Evolutionary conservation across 2,113 vertebrate genomes (phyloP).

Genomic region (Formicarius rufipectus): DNA sequence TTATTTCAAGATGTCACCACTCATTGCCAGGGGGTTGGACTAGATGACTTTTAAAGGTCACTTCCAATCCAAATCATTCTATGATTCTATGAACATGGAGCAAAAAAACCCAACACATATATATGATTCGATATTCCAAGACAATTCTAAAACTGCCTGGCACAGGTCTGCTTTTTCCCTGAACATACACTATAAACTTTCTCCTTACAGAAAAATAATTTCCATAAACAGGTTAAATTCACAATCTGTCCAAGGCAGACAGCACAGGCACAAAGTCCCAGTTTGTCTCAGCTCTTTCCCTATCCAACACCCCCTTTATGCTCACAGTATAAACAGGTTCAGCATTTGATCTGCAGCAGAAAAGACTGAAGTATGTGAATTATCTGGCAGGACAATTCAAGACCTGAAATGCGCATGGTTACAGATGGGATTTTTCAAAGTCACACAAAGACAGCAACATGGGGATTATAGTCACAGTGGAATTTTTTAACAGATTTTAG

Average conservation of each 20-base stretch:
- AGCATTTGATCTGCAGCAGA: neutral
- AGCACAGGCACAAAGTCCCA: neutral
- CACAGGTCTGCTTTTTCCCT: neutral
- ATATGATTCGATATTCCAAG: neutral
- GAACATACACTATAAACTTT: neutral
- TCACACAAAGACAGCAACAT: neutral
- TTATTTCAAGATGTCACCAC: neutral
- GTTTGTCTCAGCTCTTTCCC: neutral
- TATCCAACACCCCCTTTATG: neutral
- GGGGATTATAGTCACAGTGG: neutral
- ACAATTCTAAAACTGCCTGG: neutral
- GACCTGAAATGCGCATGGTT: neutral
- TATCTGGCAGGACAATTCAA: neutral
- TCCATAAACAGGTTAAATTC: neutral
- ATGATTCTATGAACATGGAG: neutral
- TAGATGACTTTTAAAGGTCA: neutral
- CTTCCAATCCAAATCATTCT: neutral
- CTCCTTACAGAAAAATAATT: neutral
- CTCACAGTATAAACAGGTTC: neutral
- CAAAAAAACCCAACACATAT: rapidly evolving
- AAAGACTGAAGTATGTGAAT: neutral
- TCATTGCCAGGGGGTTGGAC: neutral
- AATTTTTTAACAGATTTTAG: neutral
- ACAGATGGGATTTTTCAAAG: neutral
- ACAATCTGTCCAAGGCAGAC: neutral